These are phyloP conservation scores for Cyanoliseus patagonus DNA, from an alignment of 2,113 vertebrate genomes.

Conservation along the genomic window DNA sequence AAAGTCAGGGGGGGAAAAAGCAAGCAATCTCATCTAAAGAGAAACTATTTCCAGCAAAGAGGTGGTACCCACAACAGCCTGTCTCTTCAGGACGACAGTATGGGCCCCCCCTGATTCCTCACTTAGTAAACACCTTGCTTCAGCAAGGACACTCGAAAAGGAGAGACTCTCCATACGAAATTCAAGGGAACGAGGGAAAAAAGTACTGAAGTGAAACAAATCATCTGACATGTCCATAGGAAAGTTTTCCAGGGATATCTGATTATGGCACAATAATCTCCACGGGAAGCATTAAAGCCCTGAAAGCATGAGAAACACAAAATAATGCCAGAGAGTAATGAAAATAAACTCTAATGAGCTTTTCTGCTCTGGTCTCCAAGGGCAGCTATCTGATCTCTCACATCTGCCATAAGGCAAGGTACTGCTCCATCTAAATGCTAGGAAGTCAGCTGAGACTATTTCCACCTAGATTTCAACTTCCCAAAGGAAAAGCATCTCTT, in stretches of 20 bases:
- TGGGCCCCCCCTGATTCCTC: background rate
- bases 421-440: background rate
- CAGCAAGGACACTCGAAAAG: background rate
- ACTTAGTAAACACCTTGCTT: background rate
- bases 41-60: background rate
- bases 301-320: background rate
- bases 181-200: background rate
- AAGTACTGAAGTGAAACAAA: background rate
- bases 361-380: background rate
- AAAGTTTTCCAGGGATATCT: background rate
- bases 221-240: background rate
- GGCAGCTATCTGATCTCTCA: background rate
- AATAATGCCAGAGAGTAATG: background rate
- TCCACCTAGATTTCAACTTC: background rate
- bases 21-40: background rate
- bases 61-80: background rate
- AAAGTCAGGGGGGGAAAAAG: fast-evolving
- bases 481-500: background rate
- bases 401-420: background rate
- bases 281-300: background rate
- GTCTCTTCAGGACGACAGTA: background rate
- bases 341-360: background rate
- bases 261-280: background rate
- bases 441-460: background rate
- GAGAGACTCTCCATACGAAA: background rate